Base-by-base conservation (phyloP, 2,888 invertebrate species). In the Sthenelais limicola region DNA sequence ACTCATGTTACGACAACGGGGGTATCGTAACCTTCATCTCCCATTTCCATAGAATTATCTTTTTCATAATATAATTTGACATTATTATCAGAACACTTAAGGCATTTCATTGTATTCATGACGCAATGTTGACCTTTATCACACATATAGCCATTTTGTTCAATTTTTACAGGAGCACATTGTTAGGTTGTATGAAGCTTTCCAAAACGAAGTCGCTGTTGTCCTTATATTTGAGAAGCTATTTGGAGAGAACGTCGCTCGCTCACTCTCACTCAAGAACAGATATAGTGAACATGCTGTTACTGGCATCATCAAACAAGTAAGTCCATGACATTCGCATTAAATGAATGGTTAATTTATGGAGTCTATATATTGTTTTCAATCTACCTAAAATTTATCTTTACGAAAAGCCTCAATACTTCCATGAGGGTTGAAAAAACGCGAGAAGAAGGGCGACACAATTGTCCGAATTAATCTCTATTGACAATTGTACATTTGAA, bases 271-370 rank as follows among this genome's bases (percentile, higher is more conserved):
- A 0, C 94, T 93, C 80, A 91, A 93, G 68, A 95, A 96, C 86
- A 94, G 95, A 81, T 98, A 97, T 88, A 92, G 93, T 0, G 98
- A 98, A 88, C 95, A 97, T 88, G 93, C 93, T 88, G 95, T 98
- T 0, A 94, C 95, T 0, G 92, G 92, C 0, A 93, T 97, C 30
- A 91, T 97, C 51, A 91, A 92, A 1, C 98, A 98, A 89, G 90
- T 91, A 24, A 38, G 62, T 24, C 12, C 43, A 43, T 18, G 18
- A 9, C 43, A 18, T 43, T 43, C 43, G 18, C 43, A 43, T 18
- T 43, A 12, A 43, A 43, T 12, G 18, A 43, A 43, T 9, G 9
- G 18, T n/a, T n/a, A n/a, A n/a, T n/a, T n/a, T n/a, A n/a, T n/a
- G n/a, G n/a, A n/a, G n/a, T n/a, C n/a, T n/a, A n/a, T n/a, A n/a